These are phyloP conservation scores for Odontesthes bonariensis DNA, from an alignment of 2,113 vertebrate genomes.

Conservation along the genomic window DNA sequence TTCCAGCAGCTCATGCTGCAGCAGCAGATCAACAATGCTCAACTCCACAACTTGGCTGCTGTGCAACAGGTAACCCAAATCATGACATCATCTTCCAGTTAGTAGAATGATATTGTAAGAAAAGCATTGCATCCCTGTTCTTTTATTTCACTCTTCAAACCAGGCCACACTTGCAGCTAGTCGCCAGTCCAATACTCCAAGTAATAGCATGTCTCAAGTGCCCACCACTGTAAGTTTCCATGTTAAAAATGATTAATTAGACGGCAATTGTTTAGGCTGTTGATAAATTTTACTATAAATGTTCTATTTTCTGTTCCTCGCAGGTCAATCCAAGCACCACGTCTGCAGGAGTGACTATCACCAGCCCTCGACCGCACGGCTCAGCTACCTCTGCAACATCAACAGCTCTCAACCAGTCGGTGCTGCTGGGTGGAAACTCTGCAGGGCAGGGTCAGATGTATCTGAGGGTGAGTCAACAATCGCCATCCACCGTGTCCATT, in stretches of 20 bases:
- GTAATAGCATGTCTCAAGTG: slow-evolving; percentile 88
- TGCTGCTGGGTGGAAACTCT: slow-evolving; percentile 91
- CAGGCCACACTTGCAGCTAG: slow-evolving; percentile 97
- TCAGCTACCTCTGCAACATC: slow-evolving; percentile 87
- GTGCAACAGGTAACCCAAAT: slow-evolving; percentile 92
- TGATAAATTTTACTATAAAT: not conserved
- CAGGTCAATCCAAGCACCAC: slow-evolving; percentile 83
- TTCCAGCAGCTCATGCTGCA: slow-evolving; percentile 99
- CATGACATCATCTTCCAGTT: not conserved
- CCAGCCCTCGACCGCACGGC: slow-evolving; percentile 80
- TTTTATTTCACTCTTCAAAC: slow-evolving; percentile 19
- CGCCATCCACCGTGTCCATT: not conserved
- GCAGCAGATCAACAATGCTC: slow-evolving; percentile 96
- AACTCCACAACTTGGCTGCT: slow-evolving; percentile 95
- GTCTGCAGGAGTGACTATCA: slow-evolving; percentile 77
- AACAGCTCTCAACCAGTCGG: slow-evolving; percentile 90
- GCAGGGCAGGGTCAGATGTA: slow-evolving; percentile 96
- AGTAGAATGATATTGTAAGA: not conserved
- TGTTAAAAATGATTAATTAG: slow-evolving; percentile 12
- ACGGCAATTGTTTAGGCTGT: not conserved
- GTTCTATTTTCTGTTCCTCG: not conserved
- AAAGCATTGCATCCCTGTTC: not conserved
- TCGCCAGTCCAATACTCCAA: slow-evolving; percentile 92
- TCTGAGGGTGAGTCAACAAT: slow-evolving; percentile 86
- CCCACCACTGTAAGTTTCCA: slow-evolving; percentile 87